Base-by-base conservation (phyloP, 2,888 invertebrate genomes). In the Ellobium chinense region DNA sequence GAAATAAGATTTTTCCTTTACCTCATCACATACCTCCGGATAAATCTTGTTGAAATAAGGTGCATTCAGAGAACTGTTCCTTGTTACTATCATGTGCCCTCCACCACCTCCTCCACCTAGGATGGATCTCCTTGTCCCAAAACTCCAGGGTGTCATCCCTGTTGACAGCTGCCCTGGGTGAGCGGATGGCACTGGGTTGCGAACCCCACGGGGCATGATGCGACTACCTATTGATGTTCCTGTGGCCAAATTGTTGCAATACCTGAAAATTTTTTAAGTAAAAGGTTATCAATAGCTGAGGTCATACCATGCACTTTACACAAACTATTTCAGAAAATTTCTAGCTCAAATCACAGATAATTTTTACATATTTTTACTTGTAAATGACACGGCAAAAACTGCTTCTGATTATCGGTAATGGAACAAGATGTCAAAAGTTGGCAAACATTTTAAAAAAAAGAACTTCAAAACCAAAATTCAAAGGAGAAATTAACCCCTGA, bases 11-110 rank as follows among this genome's bases (percentile, higher is more conserved):
- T n/a, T n/a, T n/a, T n/a, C n/a, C n/a, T n/a, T n/a, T n/a, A n/a
- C n/a, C n/a, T n/a, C n/a, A n/a, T n/a, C n/a, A n/a, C n/a, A n/a
- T n/a, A n/a, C n/a, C n/a, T n/a, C n/a, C n/a, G n/a, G n/a, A n/a
- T n/a, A n/a, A n/a, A n/a, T n/a, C 87, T 94, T 88, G 86, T 93
- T 93, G 76, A 93, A 92, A 85, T 93, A 91, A 82, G 93, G 82
- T 2, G 89, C 84, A 80, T 88, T 89, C 75, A 89, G 85, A 5
- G 91, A 90, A 78, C 86, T 89, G 76, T 89, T 89, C 46, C 89
- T 85, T 74, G 85, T 85, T 60, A 91, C 81, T n/a, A 89, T 88
- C 62, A 86, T 66, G 80, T 90, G 90, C 1, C 83, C 87, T 56
- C 85, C 81, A 56, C 78, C 80, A 7, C 78, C 84, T 3, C 87